Base-by-base conservation (phyloP, 2,888 invertebrate species). In the Gasteruption jaculator region DNA sequence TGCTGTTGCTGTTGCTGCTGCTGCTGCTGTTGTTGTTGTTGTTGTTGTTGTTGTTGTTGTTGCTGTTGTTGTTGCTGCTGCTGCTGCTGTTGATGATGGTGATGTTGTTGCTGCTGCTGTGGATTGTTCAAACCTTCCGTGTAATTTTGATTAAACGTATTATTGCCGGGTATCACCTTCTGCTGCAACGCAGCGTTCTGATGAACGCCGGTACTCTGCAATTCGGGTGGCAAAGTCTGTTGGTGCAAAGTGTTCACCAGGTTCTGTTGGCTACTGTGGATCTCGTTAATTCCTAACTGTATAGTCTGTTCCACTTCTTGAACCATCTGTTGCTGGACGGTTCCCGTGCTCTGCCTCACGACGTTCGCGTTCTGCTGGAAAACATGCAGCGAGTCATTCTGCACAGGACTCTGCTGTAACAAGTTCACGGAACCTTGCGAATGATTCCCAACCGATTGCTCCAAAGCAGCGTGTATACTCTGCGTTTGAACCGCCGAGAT, bases 381-480 rank as follows among this genome's bases (percentile, higher is more conserved):
- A 38, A 55, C 58, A 22, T 54, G 58, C 35, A 60, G 49, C 20
- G 50, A 48, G 36, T 57, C 63, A 18, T 60, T 62, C 26, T 65
- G 68, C 38, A 64, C 46, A 10, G 60, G 44, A 42, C 61, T 62
- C 14, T 53, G 56, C 14, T 58, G 61, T 11, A 57, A 19, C 50
- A 56, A 49, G 16, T 51, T 57, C 46, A 46, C 52, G n/a, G 58
- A 48, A 39, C 57, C 58, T 19, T 57, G 58, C 32, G 53, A 55
- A 27, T 52, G 49, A 38, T 50, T 56, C 16, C 47, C 49, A 27
- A 48, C 32, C 10, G 60, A 44, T 40, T 68, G 69, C 27, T 67
- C 65, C n/a, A 63, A 63, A 19, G 65, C 55, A 20, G 65, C 61
- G 37, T 67, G 68, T 1, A 64, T 52, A 43, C 69, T 68, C 36